Base-by-base conservation (phyloP, 2,797 vertebrate genomes). In the Parambassis ranga region DNA sequence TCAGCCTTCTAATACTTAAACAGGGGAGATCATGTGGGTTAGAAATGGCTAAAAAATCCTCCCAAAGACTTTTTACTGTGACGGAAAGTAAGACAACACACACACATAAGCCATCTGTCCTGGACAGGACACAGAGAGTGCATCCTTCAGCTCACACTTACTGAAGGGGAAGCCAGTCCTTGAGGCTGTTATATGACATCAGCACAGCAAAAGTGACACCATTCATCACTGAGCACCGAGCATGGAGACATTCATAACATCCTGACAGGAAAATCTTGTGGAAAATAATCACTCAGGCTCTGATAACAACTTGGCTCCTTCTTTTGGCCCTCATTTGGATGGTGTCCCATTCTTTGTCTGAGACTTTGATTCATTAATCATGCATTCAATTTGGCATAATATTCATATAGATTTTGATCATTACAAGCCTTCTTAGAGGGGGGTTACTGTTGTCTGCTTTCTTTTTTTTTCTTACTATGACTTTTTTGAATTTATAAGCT, bases 171-270 rank as follows among this genome's bases (percentile, higher is more conserved):
- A 95, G 92, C 93, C 73, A 84, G 80, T 89, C 90, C 92, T 91
- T 87, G 84, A 90, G 92, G 92, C 90, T 94, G 95, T 93, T 63
- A 92, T 91, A 94, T 96, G 95, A 98, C 95, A 96, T 97, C 94
- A 98, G 93, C 57, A 7, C 48, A 74, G 84, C 93, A 93, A 93
- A 93, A 83, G 81, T 65, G 80, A 92, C 91, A 93, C 93, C 91
- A 95, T 97, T 97, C 96, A 96, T 98, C 95, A 93, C 90, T 92
- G 79, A 87, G 90, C 92, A 94, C 92, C 86, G 92, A 95, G 94
- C 94, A 95, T 92, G 85, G 90, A 94, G 94, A 96, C 95, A 96
- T 95, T 96, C 97, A 98, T 95, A 98, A 99, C 95, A 98, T 98
- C 97, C 96, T 98, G 93, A 95, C 95, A 96, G 97, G 97, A 97